A percentile compares a stretch with the other conserved stretches of the same genome.
Conservation (phyloP, 2,113 vertebrate genomes). For the Oplegnathus fasciatus region DNA sequence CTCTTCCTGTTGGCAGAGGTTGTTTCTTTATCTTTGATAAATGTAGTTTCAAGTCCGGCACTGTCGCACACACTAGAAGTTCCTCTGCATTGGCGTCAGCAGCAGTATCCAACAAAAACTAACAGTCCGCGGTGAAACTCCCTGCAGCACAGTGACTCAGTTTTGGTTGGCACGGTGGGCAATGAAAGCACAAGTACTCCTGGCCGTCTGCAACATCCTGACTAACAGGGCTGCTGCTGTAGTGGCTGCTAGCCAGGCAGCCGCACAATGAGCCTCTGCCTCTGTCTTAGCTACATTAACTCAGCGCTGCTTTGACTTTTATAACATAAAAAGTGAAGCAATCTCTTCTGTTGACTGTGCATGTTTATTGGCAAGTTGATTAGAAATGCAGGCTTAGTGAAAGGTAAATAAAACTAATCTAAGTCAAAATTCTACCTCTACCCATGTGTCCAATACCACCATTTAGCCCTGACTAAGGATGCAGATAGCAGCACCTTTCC, state of each 20-base stretch:
- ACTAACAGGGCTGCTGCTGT: constrained; percentile 34
- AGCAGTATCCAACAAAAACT: constrained; percentile 64
- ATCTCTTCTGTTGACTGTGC: not conserved
- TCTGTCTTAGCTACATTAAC: constrained; percentile 6
- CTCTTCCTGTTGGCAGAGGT: constrained; percentile 41
- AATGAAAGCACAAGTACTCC: constrained; percentile 56
- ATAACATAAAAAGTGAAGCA: constrained; percentile 18
- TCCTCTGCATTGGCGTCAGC: constrained; percentile 35
- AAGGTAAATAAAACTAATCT: too few relatives aligned
- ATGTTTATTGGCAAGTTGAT: constrained; percentile 7
- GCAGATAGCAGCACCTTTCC: too few relatives aligned
- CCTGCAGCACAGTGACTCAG: constrained; percentile 50
- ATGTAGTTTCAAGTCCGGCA: constrained; percentile 10
- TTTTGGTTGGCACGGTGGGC: constrained; percentile 67
- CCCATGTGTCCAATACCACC: not conserved
- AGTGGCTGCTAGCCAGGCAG: constrained; percentile 45
- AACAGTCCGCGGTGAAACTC: constrained; percentile 55
- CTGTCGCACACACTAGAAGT: constrained; percentile 24
- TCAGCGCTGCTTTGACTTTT: constrained; percentile 22
- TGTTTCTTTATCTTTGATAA: constrained; percentile 48
- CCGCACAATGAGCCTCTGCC: constrained; percentile 29
- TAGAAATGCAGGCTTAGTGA: not conserved
- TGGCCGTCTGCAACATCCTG: constrained; percentile 37
- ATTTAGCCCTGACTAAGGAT: not conserved
- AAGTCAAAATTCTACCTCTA: too few relatives aligned